phyloP scores from a whole-genome alignment of 2,888 invertebrate genomes.

The Troglohyphantes excavatus region DNA sequence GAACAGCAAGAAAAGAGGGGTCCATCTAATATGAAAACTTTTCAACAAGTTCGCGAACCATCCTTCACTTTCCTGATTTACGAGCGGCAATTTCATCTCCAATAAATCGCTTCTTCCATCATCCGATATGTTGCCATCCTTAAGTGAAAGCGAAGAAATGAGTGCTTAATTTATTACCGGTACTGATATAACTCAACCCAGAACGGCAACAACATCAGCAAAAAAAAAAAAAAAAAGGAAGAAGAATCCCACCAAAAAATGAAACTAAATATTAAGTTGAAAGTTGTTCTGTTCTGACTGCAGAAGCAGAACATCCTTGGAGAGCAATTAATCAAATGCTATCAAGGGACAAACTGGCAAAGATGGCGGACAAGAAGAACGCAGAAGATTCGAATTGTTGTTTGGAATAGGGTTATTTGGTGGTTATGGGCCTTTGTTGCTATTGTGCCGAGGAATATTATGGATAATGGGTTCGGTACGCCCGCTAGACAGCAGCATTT shows the following conservation, averaged over 20 bases:
- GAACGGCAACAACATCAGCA: background rate
- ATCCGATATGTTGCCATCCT: slow-evolving; percentile 35
- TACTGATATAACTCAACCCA: background rate
- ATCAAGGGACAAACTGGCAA: slow-evolving; percentile 9
- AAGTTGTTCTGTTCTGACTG: slow-evolving; percentile 24
- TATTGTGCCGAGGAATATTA: background rate
- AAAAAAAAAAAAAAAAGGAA: background rate
- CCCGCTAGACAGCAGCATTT: slow-evolving; percentile 8
- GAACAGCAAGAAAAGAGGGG: background rate
- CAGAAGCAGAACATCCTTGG: slow-evolving; percentile 12
- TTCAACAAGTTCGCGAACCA: slow-evolving; percentile 35
- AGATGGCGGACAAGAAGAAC: slow-evolving; percentile 11
- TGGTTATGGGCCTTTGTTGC: background rate
- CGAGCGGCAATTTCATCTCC: slow-evolving; percentile 39
- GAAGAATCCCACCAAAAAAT: background rate
- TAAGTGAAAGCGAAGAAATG: slow-evolving; percentile 51
- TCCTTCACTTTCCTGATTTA: slow-evolving; percentile 45
- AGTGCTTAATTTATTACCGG: slow-evolving; percentile 58
- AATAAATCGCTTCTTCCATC: slow-evolving; percentile 40
- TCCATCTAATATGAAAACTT: background rate
- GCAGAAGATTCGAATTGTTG: background rate
- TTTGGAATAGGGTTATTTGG: background rate
- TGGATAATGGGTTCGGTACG: slow-evolving; percentile 21
- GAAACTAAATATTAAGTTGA: slow-evolving; percentile 40
- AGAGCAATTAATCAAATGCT: slow-evolving; percentile 57